Conservation (phyloP, 2,888 invertebrate species). For the Antitype chi region DNA sequence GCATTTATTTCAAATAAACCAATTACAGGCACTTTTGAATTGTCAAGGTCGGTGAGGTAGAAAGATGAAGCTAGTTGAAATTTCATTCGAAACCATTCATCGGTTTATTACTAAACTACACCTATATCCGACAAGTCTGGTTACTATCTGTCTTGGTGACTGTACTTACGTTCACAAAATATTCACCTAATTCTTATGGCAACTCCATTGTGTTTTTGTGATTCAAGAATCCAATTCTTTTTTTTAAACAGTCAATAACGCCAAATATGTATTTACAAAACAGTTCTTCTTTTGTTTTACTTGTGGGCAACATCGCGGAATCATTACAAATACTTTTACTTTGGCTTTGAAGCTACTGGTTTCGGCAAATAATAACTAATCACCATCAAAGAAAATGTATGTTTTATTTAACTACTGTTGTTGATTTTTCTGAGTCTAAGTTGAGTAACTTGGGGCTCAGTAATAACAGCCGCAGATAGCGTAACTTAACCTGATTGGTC, state of each 20-base stretch:
- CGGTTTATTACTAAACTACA: no score
- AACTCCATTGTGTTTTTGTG: neutral
- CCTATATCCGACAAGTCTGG: no score
- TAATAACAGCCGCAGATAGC: no score
- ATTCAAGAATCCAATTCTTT: conserved; percentile 19
- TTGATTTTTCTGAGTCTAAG: neutral
- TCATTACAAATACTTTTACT: conserved; percentile 59
- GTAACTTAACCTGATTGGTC: no score
- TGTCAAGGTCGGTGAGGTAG: no score
- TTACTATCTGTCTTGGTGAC: no score
- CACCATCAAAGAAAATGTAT: conserved; percentile 55
- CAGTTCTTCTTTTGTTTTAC: conserved; percentile 45
- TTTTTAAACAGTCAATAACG: conserved; percentile 7
- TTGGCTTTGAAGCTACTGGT: conserved; percentile 66
- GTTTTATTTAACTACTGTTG: conserved; percentile 1
- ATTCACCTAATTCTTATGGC: neutral
- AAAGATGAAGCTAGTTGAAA: no score
- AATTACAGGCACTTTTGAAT: no score
- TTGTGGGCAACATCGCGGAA: conserved; percentile 50
- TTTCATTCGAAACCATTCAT: no score
- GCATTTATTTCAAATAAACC: no score
- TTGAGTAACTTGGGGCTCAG: no score
- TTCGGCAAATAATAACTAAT: conserved; percentile 62
- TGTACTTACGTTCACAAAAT: neutral
- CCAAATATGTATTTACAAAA: conserved; percentile 25